Base-by-base conservation (phyloP, 1,140 invertebrate genomes). In the Drosophila kikkawai region DNA sequence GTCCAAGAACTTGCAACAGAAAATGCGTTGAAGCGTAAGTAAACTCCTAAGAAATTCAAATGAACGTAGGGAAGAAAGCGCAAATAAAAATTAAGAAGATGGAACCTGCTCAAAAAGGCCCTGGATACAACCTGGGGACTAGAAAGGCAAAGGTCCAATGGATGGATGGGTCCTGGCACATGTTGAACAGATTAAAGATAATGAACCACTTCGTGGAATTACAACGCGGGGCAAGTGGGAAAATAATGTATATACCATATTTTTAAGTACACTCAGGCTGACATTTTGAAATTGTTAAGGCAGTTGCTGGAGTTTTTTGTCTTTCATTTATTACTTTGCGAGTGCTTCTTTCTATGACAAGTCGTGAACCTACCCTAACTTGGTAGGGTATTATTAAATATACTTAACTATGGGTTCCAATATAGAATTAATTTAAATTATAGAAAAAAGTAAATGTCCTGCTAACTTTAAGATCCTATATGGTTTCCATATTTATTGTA, bases 31-130 rank as follows among this genome's bases (percentile, higher is more conserved):
- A 88, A 79, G 77, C 84, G 86, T 88, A 79, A 84, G 80, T 84
- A 88, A 88, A 88, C 66, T 88, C 78, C 85, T 69, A 88, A 84
- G 85, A 90, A 88, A 88, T 88, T 88, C 85, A 88, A 88, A 88
- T 88, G 84, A 87, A 75, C 84, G 84, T 88, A 81, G 84, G 83
- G 22, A 37, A 19, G 48, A 41, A 42, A 34, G 73, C 51, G 68
- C 41, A 34, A 53, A 69, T 69, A 70, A 73, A 68, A 69, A 66
- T 71, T 53, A 55, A 39, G 47, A 53, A 63, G 42, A 63, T 65
- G 79, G 19, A 50, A 73, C 53, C 67, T 34, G 67, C 55, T 73
- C 79, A 61, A 82, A 74, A 75, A 79, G 66, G 73, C 41, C 55
- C 32, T n/a, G 39, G 29, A 34, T 32, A 60, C 36, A 42, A 42